Evolutionary conservation across 2,113 vertebrate species (phyloP).

Genomic region (Microtus montanus): DNA sequence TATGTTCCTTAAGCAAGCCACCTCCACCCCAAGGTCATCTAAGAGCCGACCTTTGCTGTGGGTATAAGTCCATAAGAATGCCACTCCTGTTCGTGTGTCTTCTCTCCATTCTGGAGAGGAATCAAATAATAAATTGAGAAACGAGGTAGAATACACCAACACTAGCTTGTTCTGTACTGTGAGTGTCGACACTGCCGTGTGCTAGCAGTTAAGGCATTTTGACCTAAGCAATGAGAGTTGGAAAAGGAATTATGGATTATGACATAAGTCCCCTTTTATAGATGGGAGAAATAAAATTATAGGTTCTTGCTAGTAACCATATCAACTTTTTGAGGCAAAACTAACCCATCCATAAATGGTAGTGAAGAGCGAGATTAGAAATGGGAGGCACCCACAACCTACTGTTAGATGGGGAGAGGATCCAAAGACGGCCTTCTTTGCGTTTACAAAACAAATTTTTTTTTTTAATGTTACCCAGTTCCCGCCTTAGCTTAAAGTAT

Average conservation of each 20-base stretch:
- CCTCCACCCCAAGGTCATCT: background rate
- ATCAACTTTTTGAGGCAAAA: conserved; percentile 41
- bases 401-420: conserved; percentile 77
- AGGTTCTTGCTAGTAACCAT: background rate
- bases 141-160: background rate
- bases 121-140: conserved; percentile 4
- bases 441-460: conserved; percentile 88
- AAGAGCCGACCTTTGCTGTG: conserved; percentile 22
- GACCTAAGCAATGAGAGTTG: background rate
- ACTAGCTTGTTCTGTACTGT: background rate
- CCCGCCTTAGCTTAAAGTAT: conserved; percentile 85
- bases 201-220: background rate
- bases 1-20: conserved; percentile 6
- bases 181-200: background rate
- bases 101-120: conserved; percentile 39
- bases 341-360: background rate
- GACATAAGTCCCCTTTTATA: background rate
- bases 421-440: conserved; percentile 78
- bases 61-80: background rate
- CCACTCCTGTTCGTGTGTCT: background rate
- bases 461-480: conserved; percentile 85
- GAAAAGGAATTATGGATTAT: background rate
- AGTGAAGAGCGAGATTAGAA: conserved; percentile 29
- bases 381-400: conserved; percentile 46
- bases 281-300: conserved; percentile 17